Base-by-base conservation (phyloP, 2,888 invertebrate species). In the Cephus sareptanus region DNA sequence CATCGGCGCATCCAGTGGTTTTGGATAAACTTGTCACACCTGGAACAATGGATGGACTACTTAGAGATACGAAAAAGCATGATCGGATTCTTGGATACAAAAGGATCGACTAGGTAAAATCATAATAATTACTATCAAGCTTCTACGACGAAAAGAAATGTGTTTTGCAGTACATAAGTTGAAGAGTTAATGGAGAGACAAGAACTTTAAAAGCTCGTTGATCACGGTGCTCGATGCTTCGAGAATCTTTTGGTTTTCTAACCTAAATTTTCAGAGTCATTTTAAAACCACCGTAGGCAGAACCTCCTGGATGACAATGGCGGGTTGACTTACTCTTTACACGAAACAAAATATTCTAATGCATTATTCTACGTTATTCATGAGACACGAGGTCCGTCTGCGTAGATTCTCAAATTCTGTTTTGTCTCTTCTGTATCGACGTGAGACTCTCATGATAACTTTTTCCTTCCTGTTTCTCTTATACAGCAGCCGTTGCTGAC, bases 1-100 rank as follows among this genome's bases (percentile, higher is more conserved):
- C 88, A 88, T 91, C 90, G 86, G 88, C 87, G 86, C 90, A 91
- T 91, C 88, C 89, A 90, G 84, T 88, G 84, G 76, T 85, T 85
- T 88, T 87, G 88, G 35, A 73, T 83, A 70, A 78, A 77, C 75
- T 81, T 77, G 75, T 74, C 82, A 80, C 78, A 83, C 81, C 89
- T 89, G 85, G 31, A 88, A 87, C 68, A 75, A 74, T 30, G 69
- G 56, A 56, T 23, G 9, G 9, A 9, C 56, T 56, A 23, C 23
- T 23, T 56, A 56, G 56, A 23, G 56, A 56, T 56, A 56, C 2
- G 23, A 23, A 56, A 9, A 9, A 56, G 56, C 40, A 40, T 15
- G 2, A 15, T 40, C 4, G 15, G 40, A 15, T 40, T 40, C 37
- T 15, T 40, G 40, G 40, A 40, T 40, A 2, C 40, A 40, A 15